Percentiles rank a stretch among this genome's conserved stretches.
Conservation (phyloP, 2,888 invertebrate genomes). For the Boloria selene region DNA sequence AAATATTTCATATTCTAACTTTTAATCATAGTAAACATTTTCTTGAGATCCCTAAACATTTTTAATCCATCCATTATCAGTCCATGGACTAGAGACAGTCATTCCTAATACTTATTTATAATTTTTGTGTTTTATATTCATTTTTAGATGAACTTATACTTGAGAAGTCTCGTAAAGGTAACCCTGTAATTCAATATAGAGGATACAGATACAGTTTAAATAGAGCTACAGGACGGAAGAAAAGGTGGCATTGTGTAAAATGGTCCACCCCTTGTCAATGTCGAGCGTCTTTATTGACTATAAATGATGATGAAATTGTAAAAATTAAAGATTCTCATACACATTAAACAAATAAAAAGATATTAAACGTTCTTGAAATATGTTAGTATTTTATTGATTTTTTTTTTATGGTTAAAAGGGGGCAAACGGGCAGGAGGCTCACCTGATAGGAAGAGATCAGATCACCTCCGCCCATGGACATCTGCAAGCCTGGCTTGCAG, state of each 20-base stretch:
- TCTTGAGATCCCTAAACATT: no score
- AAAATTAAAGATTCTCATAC: slow-evolving; percentile 32
- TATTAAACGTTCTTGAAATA: no score
- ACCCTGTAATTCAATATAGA: slow-evolving; percentile 35
- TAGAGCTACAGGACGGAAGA: slow-evolving; percentile 5
- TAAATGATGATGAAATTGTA: slow-evolving; percentile 44
- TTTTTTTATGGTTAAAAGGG: no score
- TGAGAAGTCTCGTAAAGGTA: slow-evolving; percentile 41
- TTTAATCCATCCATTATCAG: no score
- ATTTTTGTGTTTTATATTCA: not conserved
- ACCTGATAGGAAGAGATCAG: no score
- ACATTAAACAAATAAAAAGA: slow-evolving; percentile 20
- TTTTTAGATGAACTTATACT: slow-evolving; percentile 33
- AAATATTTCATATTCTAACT: no score
- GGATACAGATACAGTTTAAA: slow-evolving; percentile 36
- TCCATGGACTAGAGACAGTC: no score
- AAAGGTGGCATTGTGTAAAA: slow-evolving; percentile 38
- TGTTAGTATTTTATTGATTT: no score
- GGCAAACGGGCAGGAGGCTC: no score
- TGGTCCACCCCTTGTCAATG: slow-evolving; percentile 39
- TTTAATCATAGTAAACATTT: no score
- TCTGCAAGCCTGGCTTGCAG: no score
- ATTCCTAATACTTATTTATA: not conserved
- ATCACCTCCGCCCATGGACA: no score
- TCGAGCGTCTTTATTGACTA: slow-evolving; percentile 42